Base-by-base conservation (phyloP, 1,140 invertebrate genomes). In the Saccostrea glomerata region DNA sequence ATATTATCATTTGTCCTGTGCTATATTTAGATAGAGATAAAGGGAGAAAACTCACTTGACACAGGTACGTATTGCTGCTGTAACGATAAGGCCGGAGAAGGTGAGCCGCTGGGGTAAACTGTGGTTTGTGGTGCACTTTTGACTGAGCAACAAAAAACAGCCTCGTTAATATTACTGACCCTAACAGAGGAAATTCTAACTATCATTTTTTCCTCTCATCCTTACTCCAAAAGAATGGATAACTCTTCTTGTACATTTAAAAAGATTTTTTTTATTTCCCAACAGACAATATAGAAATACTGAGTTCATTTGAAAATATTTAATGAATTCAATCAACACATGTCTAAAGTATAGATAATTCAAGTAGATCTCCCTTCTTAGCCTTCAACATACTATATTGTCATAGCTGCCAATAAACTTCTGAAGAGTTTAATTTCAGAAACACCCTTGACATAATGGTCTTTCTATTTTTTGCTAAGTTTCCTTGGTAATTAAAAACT, bases 21-120 rank as follows among this genome's bases (percentile, higher is more conserved):
- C 17, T 60, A 60, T 20, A 20, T 54, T n/a, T 40, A 56, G 36
- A 83, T 40, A 30, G 15, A 77, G 77, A 40, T 73, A n/a, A 88
- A 88, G 55, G 86, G 87, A 85, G 83, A 90, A 66, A 73, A 91
- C 90, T 91, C 89, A 91, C 90, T 88, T 91, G 89, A 88, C 85
- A 90, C 87, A 55, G 87, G 87, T 85, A 87, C 87, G 13, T 85
- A 66, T 70, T 85, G 84, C 20, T 85, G 70, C 70, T 88, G 87
- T 54, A 88, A 55, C 23, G 87, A 73, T 15, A 84, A 40, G 63
- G 83, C 56, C 36, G 87, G 84, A 82, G 87, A 84, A 47, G 85
- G 87, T 30, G 84, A 56, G 9, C 54, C 56, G n/a, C 40, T 17
- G 20, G 84, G 84, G 58, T 60, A 85, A 4, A 85, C 84, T 85